A percentile compares a stretch with the other conserved stretches of the same genome.
Conservation (phyloP, 1,140 invertebrate genomes). For the Calephelis virginiensis region DNA sequence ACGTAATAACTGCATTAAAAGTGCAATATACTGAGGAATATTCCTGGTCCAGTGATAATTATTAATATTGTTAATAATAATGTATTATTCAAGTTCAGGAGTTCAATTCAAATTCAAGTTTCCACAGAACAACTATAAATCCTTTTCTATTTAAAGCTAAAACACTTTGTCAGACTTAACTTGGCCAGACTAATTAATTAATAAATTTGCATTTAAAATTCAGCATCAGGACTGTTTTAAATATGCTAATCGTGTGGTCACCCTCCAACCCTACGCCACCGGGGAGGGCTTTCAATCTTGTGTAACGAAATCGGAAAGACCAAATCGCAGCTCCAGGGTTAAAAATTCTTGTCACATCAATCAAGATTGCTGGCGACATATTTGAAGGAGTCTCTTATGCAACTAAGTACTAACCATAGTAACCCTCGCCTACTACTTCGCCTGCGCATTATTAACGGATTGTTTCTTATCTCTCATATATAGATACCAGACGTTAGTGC, state of each 20-base stretch:
- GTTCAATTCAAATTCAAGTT: not conserved
- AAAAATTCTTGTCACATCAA: conserved; percentile 4
- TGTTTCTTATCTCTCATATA: too few relatives aligned
- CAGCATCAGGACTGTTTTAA: not conserved
- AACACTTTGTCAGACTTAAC: not conserved
- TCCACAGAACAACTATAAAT: not conserved
- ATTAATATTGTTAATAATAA: not conserved
- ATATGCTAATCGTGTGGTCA: conserved; percentile 9
- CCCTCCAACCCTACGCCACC: conserved; percentile 3
- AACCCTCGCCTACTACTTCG: too few relatives aligned
- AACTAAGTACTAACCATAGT: too few relatives aligned
- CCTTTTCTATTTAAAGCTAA: not conserved
- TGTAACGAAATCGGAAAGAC: conserved; percentile 23
- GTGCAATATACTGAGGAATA: too few relatives aligned
- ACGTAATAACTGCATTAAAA: too few relatives aligned
- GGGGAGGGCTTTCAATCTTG: conserved; percentile 7
- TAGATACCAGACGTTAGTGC: too few relatives aligned
- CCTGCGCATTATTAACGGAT: too few relatives aligned
- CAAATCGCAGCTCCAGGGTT: conserved; percentile 15
- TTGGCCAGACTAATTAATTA: not conserved
- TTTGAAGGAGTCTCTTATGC: not conserved
- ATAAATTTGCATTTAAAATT: conserved; percentile 13
- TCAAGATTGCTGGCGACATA: not conserved
- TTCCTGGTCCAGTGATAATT: not conserved
- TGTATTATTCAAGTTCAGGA: not conserved